These are phyloP conservation scores for Spheniscus humboldti DNA, from an alignment of 2,797 vertebrate genomes.

Conservation along the genomic window DNA sequence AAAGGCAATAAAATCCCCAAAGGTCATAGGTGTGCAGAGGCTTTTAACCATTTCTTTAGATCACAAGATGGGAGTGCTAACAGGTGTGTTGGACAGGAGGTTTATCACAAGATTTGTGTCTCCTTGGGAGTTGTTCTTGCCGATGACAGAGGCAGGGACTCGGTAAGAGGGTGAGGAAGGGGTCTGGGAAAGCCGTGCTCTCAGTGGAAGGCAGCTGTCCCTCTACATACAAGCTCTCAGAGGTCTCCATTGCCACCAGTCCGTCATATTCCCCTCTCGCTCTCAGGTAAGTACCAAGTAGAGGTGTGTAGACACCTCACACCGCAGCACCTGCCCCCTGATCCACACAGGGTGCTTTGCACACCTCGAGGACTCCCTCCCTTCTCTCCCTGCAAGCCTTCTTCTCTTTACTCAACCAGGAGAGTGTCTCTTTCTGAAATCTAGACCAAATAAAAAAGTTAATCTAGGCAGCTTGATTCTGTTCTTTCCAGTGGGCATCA, in stretches of 20 bases:
- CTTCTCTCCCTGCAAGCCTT: background rate
- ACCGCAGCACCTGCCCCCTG: background rate
- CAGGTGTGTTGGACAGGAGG: background rate
- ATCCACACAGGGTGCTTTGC: background rate
- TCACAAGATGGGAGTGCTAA: background rate
- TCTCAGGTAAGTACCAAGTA: background rate
- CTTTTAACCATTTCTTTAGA: background rate
- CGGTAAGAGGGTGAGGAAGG: background rate
- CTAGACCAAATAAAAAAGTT: background rate
- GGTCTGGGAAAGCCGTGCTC: background rate
- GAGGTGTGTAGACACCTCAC: background rate
- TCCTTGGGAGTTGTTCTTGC: background rate
- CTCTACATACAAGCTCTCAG: background rate
- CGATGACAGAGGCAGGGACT: background rate
- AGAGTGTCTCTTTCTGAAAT: background rate
- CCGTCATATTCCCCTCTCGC: background rate
- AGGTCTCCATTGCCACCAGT: background rate
- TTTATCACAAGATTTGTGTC: background rate
- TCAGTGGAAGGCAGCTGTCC: background rate
- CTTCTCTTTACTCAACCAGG: background rate
- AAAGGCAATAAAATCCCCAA: background rate
- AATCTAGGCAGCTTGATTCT: background rate
- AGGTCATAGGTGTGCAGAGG: accelerated
- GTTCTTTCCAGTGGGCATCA: background rate
- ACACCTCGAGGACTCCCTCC: background rate